A percentile compares a stretch with the other conserved stretches of the same genome.
Conservation (phyloP, 1,140 invertebrate genomes). For the Drosophila hydei region DNA sequence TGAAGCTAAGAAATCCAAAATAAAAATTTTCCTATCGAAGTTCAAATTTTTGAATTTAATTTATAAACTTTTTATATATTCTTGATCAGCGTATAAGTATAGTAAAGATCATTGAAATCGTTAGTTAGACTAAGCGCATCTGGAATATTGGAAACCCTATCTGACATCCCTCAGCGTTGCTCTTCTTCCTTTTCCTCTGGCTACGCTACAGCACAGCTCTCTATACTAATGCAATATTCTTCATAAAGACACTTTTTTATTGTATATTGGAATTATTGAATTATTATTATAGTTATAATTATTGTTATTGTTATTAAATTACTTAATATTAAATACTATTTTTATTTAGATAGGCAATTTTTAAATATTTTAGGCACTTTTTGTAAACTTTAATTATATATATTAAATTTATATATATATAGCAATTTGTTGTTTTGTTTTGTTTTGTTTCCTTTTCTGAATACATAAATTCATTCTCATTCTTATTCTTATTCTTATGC, state of each 20-base stretch:
- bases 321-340: background rate
- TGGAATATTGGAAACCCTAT: conserved; percentile 27
- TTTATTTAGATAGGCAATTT: conserved; percentile 16
- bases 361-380: conserved; percentile 56
- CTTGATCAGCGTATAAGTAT: too few relatives aligned
- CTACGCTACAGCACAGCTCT: conserved; percentile 40
- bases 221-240: conserved; percentile 24
- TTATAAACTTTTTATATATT: too few relatives aligned
- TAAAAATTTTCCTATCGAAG: too few relatives aligned
- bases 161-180: background rate
- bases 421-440: background rate
- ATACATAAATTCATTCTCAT: conserved; percentile 1
- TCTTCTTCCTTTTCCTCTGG: conserved; percentile 5
- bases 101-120: too few relatives aligned
- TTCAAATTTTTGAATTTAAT: too few relatives aligned
- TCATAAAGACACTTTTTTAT: conserved; percentile 11
- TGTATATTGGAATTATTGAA: conserved; percentile 3
- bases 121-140: conserved; percentile 3
- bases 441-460: background rate
- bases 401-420: conserved; percentile 6
- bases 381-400: conserved; percentile 42
- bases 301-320: too few relatives aligned
- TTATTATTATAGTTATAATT: too few relatives aligned
- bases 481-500: too few relatives aligned
- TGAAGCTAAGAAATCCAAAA: too few relatives aligned